Evolutionary conservation across 2,888 invertebrate genomes (phyloP).

Genomic region (Lycophotia porphyrea): DNA sequence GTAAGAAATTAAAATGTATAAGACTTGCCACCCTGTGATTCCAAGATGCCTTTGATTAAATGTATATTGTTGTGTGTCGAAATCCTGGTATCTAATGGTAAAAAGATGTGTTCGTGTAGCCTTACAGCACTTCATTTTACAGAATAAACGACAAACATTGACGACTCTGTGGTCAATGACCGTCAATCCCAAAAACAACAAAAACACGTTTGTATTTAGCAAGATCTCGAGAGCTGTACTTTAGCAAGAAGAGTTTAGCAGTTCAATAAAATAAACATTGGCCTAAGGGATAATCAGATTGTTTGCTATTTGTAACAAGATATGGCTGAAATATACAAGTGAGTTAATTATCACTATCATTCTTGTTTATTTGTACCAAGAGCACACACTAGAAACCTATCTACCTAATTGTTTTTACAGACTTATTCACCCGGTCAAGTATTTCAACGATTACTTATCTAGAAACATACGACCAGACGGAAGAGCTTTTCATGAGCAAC

Average conservation of each 20-base stretch:
- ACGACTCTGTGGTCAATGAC: slow-evolving; percentile 29
- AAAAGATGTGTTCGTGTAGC: background rate
- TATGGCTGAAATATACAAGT: slow-evolving; percentile 86
- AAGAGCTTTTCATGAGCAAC: slow-evolving; percentile 92
- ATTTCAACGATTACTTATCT: slow-evolving; percentile 93
- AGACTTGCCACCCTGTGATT: no score
- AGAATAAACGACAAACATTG: background rate
- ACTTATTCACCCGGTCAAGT: slow-evolving; percentile 94
- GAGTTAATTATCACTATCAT: slow-evolving; percentile 26
- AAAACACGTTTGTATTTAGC: slow-evolving; percentile 19
- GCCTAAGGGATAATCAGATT: background rate
- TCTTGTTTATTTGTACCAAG: background rate
- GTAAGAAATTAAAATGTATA: no score
- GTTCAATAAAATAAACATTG: background rate
- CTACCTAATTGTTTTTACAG: slow-evolving; percentile 81
- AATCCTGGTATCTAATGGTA: background rate
- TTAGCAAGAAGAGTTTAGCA: background rate
- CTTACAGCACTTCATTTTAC: background rate
- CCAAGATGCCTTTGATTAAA: no score
- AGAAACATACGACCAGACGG: slow-evolving; percentile 94
- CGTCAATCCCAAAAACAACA: slow-evolving; percentile 4
- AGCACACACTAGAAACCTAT: background rate
- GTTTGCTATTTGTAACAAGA: background rate
- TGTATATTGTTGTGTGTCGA: background rate
- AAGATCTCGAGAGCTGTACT: background rate